Conservation (phyloP, 2,113 vertebrate genomes). For the Pseudopodoces humilis region DNA sequence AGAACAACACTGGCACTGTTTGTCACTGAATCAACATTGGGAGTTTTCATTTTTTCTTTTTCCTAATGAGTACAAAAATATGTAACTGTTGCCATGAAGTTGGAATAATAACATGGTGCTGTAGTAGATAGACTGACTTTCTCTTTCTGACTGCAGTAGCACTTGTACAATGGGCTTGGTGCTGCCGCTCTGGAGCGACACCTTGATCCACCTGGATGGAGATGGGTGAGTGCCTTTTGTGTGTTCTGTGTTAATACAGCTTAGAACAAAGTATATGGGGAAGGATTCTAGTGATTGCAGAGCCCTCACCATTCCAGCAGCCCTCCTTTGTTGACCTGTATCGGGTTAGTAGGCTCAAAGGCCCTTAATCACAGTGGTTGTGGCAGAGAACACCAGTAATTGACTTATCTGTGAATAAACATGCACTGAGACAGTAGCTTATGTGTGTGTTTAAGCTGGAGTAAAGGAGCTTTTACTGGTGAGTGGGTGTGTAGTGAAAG, state of each 20-base stretch:
- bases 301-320: background rate
- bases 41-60: background rate
- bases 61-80: background rate
- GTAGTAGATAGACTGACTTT: background rate
- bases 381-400: constrained; percentile 24
- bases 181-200: constrained; percentile 96
- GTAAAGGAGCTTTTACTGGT: constrained; percentile 54
- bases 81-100: background rate
- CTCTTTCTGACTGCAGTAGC: constrained; percentile 72
- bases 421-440: background rate
- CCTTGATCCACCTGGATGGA: constrained; percentile 96
- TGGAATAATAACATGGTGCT: background rate
- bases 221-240: constrained; percentile 86
- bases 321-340: background rate
- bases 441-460: constrained; percentile 51
- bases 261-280: background rate
- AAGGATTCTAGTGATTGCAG: background rate
- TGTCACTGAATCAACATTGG: background rate
- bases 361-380: background rate
- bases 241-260: background rate
- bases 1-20: background rate
- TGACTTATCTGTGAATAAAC: constrained; percentile 54
- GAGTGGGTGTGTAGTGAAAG: constrained; percentile 60
- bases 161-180: constrained; percentile 93
- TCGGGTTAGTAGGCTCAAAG: background rate